These are phyloP conservation scores for Caerostris extrusa DNA, from an alignment of 1,140 invertebrate genomes.

Conservation along the genomic window DNA sequence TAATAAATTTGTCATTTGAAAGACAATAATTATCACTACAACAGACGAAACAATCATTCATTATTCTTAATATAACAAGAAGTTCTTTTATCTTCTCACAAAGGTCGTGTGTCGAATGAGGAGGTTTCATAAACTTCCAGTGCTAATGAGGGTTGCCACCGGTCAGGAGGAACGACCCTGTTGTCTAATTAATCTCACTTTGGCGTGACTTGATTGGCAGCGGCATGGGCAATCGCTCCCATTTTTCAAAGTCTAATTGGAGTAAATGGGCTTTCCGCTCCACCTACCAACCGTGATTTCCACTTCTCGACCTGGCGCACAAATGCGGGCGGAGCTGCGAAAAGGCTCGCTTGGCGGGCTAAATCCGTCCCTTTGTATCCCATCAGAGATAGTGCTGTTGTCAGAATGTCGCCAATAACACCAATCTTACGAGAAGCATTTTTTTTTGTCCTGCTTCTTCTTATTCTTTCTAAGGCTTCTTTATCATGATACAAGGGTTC, in stretches of 20 bases:
- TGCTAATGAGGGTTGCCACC: neutral
- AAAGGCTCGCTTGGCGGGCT: neutral
- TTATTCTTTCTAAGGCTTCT: neutral
- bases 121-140: neutral
- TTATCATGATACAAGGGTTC: constrained; percentile 7
- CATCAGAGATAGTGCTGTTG: constrained; percentile 7
- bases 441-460: neutral
- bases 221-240: constrained; percentile 31
- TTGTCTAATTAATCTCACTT: constrained; percentile 58
- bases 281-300: constrained; percentile 40
- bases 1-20: too few relatives aligned
- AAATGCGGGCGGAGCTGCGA: constrained; percentile 26
- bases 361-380: constrained; percentile 24
- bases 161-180: neutral
- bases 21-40: too few relatives aligned
- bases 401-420: constrained; percentile 5
- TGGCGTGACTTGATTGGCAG: constrained; percentile 30
- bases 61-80: too few relatives aligned
- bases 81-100: too few relatives aligned
- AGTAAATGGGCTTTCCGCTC: constrained; percentile 38
- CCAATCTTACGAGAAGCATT: neutral
- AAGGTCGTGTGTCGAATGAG: too few relatives aligned
- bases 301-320: constrained; percentile 42
- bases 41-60: too few relatives aligned
- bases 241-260: constrained; percentile 55